Conservation (phyloP, 2,888 invertebrate genomes). For the Beris morrisii region DNA sequence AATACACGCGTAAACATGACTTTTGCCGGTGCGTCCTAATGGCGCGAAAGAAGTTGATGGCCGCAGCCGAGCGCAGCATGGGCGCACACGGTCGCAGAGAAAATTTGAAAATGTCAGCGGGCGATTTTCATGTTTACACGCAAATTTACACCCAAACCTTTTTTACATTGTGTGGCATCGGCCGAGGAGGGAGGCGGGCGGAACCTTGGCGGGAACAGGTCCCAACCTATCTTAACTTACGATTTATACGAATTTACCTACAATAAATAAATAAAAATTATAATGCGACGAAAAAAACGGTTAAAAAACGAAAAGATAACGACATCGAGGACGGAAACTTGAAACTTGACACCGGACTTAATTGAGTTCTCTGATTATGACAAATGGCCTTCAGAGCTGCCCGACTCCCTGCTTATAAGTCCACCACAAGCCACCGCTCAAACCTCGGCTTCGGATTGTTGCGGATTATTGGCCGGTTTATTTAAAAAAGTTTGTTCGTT, state of each 20-base stretch:
- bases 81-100: slow-evolving; percentile 29
- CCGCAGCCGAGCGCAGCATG: slow-evolving; percentile 17
- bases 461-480: no score
- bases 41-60: slow-evolving; percentile 30
- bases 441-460: neutral
- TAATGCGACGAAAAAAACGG: slow-evolving; percentile 13
- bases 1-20: slow-evolving; percentile 28
- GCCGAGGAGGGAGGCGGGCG: no score
- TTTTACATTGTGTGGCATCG: neutral
- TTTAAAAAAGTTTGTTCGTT: no score
- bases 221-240: no score
- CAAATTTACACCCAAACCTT: slow-evolving; percentile 55
- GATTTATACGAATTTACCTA: slow-evolving; percentile 3
- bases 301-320: slow-evolving; percentile 14
- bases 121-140: slow-evolving; percentile 57
- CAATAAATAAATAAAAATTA: slow-evolving; percentile 22
- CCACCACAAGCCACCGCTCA: neutral
- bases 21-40: slow-evolving; percentile 26
- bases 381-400: slow-evolving; percentile 38
- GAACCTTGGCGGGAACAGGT: no score
- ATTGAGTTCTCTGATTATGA: slow-evolving; percentile 43
- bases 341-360: slow-evolving; percentile 43
- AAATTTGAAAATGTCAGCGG: slow-evolving; percentile 51
- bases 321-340: slow-evolving; percentile 29
- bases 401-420: neutral